Evolutionary conservation across 2,888 invertebrate genomes (phyloP).

Genomic region (Baronia brevicornis): DNA sequence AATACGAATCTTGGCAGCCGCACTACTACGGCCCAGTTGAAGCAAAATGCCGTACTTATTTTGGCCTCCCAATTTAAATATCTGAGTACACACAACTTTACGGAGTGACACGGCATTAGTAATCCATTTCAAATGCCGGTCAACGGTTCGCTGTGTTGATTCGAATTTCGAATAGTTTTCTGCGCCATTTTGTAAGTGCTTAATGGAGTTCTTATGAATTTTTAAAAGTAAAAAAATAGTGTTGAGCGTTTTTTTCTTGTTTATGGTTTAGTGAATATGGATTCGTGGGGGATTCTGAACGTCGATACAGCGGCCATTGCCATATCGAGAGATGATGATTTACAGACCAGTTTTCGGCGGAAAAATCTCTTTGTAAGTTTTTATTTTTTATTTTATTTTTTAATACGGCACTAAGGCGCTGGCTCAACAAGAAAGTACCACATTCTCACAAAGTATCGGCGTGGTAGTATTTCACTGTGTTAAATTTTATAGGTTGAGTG

Average conservation of each 20-base stretch:
- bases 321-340: slow-evolving; percentile 82
- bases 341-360: slow-evolving; percentile 68
- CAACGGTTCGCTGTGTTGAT: too few species aligned
- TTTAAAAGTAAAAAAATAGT: too few species aligned
- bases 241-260: slow-evolving; percentile 2
- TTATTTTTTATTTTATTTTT: neutral
- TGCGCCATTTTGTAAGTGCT: slow-evolving; percentile 4
- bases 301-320: slow-evolving; percentile 79
- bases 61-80: slow-evolving; percentile 72
- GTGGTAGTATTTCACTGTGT: too few species aligned
- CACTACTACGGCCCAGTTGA: slow-evolving; percentile 56
- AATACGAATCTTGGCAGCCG: slow-evolving; percentile 68
- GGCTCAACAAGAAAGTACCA: too few species aligned
- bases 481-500: too few species aligned
- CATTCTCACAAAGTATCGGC: too few species aligned
- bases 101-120: slow-evolving; percentile 13
- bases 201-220: slow-evolving; percentile 3
- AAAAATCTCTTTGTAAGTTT: slow-evolving; percentile 52
- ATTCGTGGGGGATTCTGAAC: slow-evolving; percentile 83
- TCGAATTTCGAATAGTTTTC: too few species aligned
- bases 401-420: too few species aligned
- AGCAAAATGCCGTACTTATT: slow-evolving; percentile 75
- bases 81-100: slow-evolving; percentile 30
- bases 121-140: slow-evolving; percentile 18
- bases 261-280: slow-evolving; percentile 63